Conservation (phyloP, 2,113 vertebrate genomes). For the Psammodynastes pulverulentus region DNA sequence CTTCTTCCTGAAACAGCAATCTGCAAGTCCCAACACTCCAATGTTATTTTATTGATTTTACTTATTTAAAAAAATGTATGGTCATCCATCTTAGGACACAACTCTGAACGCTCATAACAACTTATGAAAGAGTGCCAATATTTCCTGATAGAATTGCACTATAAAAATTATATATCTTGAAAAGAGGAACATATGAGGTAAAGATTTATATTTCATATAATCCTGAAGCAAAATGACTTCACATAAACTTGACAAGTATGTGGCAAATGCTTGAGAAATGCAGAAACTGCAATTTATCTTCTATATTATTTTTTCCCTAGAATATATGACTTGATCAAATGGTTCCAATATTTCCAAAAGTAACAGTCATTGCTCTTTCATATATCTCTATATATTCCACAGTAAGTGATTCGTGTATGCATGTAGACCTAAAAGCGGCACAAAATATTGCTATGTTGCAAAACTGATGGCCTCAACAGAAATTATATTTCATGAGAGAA, state of each 20-base stretch:
- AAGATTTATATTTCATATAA: background rate
- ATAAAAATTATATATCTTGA: constrained; percentile 18
- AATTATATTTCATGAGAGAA: constrained; percentile 53
- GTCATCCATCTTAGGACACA: background rate
- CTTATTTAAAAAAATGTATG: background rate
- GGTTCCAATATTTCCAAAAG: constrained; percentile 6
- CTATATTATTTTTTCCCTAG: constrained; percentile 11
- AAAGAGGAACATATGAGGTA: background rate
- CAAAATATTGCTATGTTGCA: background rate
- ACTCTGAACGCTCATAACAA: background rate
- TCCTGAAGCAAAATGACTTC: background rate
- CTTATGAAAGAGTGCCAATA: background rate
- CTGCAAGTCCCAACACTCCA: background rate
- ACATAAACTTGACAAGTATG: background rate
- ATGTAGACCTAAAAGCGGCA: background rate
- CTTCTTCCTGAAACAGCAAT: background rate
- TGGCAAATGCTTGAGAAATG: background rate
- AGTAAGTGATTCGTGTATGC: background rate
- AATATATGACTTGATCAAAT: constrained; percentile 39
- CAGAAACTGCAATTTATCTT: constrained; percentile 5
- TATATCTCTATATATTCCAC: background rate
- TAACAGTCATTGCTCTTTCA: background rate
- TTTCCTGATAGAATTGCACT: background rate
- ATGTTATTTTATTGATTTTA: background rate
- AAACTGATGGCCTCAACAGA: constrained; percentile 41